phyloP scores from a whole-genome alignment of 2,113 vertebrate species.

The Alligator sinensis region DNA sequence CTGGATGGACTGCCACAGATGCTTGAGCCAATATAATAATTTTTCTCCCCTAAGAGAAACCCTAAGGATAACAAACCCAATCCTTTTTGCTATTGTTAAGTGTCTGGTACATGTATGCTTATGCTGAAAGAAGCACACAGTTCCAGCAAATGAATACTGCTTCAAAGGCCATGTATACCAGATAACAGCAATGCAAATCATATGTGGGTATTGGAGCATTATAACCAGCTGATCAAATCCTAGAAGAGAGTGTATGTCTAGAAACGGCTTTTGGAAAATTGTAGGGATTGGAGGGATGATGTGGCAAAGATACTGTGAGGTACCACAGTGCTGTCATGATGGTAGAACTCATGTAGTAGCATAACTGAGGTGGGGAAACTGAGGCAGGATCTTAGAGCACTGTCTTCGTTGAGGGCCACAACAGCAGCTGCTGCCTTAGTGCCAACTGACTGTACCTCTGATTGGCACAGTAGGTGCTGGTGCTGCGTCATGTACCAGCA shows the following conservation, averaged over 20 bases:
- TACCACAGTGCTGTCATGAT: accelerated
- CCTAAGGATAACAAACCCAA: too few relatives aligned
- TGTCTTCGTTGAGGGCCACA: too few relatives aligned
- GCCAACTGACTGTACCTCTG: too few relatives aligned
- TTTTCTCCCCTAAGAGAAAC: background rate
- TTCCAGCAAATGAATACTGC: background rate
- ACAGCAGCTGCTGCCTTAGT: too few relatives aligned
- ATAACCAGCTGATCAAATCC: background rate
- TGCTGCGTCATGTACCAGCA: too few relatives aligned
- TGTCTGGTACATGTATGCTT: background rate
- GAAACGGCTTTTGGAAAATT: background rate
- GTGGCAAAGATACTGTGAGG: background rate
- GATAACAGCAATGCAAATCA: background rate
- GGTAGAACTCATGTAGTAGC: background rate
- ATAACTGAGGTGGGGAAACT: too few relatives aligned
- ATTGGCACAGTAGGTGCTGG: too few relatives aligned
- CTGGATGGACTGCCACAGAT: background rate
- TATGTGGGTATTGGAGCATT: background rate
- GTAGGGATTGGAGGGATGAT: background rate
- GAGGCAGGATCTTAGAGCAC: too few relatives aligned
- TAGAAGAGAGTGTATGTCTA: background rate
- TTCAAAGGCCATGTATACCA: background rate
- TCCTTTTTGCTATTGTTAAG: background rate
- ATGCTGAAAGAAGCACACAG: background rate
- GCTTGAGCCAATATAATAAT: background rate